phyloP scores from a whole-genome alignment of 2,113 vertebrate genomes.

The Uria lomvia region DNA sequence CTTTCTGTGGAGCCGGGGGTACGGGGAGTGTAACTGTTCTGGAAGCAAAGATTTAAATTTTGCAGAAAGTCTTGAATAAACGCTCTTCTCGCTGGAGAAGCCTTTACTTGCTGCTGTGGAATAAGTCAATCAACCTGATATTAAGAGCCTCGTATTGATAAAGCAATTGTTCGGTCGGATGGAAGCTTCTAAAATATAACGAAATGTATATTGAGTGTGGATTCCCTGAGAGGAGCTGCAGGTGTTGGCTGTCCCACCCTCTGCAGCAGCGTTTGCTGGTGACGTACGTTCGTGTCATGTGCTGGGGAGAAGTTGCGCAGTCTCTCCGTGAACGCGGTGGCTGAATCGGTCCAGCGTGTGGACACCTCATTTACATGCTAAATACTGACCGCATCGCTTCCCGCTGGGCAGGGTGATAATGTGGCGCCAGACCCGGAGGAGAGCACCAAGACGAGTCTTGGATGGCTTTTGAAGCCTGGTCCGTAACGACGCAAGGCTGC shows the following conservation, averaged over 20 bases:
- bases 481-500: accelerated
- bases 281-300: accelerated
- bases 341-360: neutral
- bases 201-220: accelerated
- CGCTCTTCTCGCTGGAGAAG: accelerated
- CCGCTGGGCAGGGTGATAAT: accelerated
- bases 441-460: accelerated
- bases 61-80: neutral
- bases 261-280: accelerated
- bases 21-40: accelerated
- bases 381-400: accelerated
- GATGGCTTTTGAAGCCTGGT: neutral
- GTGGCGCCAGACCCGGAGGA: neutral
- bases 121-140: accelerated
- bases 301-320: accelerated
- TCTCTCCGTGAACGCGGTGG: accelerated
- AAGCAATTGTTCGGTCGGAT: neutral
- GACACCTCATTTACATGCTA: neutral
- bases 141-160: accelerated
- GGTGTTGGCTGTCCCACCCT: neutral
- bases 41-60: neutral
- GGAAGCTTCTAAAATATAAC: neutral
- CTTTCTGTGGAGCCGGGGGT: neutral
- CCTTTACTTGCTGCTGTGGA: neutral
- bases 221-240: neutral